Base-by-base conservation (phyloP, 2,888 invertebrate species). In the Sicus ferrugineus region DNA sequence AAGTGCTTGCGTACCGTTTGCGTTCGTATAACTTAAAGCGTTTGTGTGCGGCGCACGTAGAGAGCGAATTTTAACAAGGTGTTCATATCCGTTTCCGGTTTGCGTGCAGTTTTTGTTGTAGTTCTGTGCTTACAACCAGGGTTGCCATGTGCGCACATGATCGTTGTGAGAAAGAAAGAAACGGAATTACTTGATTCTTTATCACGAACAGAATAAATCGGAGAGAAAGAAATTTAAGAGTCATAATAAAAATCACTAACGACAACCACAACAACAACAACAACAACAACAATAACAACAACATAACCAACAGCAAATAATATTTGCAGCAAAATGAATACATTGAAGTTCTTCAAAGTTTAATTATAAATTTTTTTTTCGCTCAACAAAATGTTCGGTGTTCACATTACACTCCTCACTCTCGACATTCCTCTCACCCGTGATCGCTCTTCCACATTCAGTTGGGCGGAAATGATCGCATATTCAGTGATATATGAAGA, bases 81-180 rank as follows among this genome's bases (percentile, higher is more conserved):
- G 14, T 54, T 54, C 54, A 42, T 42, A 42, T 42, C 54, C 28
- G 54, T 54, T 54, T 54, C 54, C 26, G 26, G 54, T 54, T 23
- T 42, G 42, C 42, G 42, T 42, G 42, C 42, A n/a, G 42, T 42
- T 1, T 16, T 9, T 4, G 5, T 4, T 42, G 9, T 16, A 42
- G n/a, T n/a, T n/a, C 14, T n/a, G n/a, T 42, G 42, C 16, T 42
- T 4, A 42, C 1, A n/a, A n/a, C n/a, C 38, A 42, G 42, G 1
- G 42, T 42, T 42, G 42, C 42, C 9, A 42, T 1, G n/a, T 7
- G 16, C n/a, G 0, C 11, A 9, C 5, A 42, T 4, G 5, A 42
- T 4, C 14, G 5, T n/a, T n/a, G n/a, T n/a, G n/a, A n/a, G n/a
- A n/a, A n/a, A n/a, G n/a, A n/a, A n/a, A n/a, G n/a, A n/a, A n/a